These are phyloP conservation scores for Melanotus villosus DNA, from an alignment of 2,888 invertebrate genomes.

Conservation along the genomic window DNA sequence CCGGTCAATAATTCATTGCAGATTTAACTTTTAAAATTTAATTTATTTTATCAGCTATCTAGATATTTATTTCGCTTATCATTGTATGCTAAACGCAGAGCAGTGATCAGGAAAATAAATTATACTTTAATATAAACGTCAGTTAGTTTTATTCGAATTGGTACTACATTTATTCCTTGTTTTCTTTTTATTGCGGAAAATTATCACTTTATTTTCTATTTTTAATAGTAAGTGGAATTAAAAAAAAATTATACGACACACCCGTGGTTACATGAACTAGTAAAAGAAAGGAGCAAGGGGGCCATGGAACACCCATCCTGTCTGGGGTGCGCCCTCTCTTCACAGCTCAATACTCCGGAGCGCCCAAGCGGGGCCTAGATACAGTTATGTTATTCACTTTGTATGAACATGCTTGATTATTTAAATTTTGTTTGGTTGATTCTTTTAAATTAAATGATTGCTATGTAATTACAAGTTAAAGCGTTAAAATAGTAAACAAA, in stretches of 20 bases:
- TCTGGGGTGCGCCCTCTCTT: conserved; percentile 65
- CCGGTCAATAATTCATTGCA: not conserved
- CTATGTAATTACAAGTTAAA: no score
- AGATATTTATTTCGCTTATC: not conserved
- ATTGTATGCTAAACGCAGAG: not conserved
- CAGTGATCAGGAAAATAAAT: no score
- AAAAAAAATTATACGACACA: not conserved
- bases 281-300: conserved; percentile 54
- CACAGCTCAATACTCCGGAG: conserved; percentile 60
- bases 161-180: no score
- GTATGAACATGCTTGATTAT: not conserved
- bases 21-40: not conserved
- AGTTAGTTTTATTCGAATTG: no score
- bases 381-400: conserved; percentile 31
- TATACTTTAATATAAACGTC: no score
- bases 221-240: no score
- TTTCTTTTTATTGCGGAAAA: no score
- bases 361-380: conserved; percentile 28
- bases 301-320: conserved; percentile 67
- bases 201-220: no score
- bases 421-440: conserved; percentile 1
- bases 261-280: conserved; percentile 15
- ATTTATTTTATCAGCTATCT: not conserved
- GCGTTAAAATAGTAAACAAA: no score
- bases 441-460: not conserved